These are phyloP conservation scores for Bufo bufo DNA, from an alignment of 2,113 vertebrate species.

Conservation along the genomic window DNA sequence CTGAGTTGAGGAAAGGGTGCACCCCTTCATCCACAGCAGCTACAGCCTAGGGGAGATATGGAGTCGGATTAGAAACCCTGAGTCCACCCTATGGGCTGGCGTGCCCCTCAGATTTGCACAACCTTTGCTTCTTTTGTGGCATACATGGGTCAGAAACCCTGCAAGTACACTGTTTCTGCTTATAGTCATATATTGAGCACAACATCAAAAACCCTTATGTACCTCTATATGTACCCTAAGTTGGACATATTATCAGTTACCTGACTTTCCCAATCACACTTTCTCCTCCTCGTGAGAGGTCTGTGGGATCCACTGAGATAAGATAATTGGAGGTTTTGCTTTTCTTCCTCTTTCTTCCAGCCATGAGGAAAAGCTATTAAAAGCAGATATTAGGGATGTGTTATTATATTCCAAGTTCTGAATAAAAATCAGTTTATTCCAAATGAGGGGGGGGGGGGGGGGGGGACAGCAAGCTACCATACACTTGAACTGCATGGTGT, in stretches of 20 bases:
- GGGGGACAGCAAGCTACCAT: background rate
- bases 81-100: no score
- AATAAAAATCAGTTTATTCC: background rate
- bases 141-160: background rate
- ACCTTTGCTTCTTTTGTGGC: background rate
- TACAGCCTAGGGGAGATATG: no score
- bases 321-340: conserved; percentile 90
- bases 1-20: no score
- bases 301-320: conserved; percentile 82
- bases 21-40: no score
- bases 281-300: conserved; percentile 80
- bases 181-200: background rate
- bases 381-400: background rate
- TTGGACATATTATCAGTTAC: conserved; percentile 63
- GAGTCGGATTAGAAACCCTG: no score
- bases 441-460: no score
- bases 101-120: no score
- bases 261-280: conserved; percentile 87
- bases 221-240: background rate
- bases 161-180: background rate
- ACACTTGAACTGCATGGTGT: background rate
- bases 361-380: conserved; percentile 83
- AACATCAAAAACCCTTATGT: background rate
- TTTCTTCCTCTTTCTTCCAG: conserved; percentile 85
- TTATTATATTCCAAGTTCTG: background rate